phyloP scores from a whole-genome alignment of 2,888 invertebrate genomes.

The Crioceris asparagi region DNA sequence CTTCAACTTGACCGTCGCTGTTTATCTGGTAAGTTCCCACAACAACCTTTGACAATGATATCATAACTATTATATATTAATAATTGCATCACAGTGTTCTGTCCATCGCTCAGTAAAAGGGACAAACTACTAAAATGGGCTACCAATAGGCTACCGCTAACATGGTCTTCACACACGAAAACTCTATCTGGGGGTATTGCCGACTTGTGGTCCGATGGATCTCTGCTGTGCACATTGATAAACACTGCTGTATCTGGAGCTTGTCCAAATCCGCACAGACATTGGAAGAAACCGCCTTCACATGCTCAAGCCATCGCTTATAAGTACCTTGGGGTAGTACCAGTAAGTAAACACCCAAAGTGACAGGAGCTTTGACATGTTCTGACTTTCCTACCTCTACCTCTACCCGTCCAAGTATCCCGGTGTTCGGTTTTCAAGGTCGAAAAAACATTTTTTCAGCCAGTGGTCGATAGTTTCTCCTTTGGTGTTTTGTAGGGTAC shows the following conservation, averaged over 20 bases:
- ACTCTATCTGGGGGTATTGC: conserved; percentile 41
- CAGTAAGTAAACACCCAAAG: conserved; percentile 35
- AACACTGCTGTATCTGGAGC: conserved; percentile 50
- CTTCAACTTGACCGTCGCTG: conserved; percentile 45
- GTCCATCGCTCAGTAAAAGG: conserved; percentile 31
- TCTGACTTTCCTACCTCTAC: no score
- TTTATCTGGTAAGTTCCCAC: conserved; percentile 43
- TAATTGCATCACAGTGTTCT: conserved; percentile 31
- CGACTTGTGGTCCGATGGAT: conserved; percentile 46
- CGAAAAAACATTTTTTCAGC: no score
- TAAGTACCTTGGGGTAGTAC: conserved; percentile 48
- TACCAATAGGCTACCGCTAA: conserved; percentile 24
- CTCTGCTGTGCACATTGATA: conserved; percentile 48
- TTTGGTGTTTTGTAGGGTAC: no score
- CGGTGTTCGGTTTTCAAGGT: no score
- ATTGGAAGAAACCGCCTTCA: conserved; percentile 40
- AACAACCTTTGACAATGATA: no score
- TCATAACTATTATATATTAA: no score
- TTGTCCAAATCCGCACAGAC: conserved; percentile 43
- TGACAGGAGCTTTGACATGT: no score
- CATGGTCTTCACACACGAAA: conserved; percentile 25
- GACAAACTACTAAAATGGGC: conserved; percentile 33
- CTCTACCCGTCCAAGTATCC: no score
- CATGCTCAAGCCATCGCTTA: conserved; percentile 51
- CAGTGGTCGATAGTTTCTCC: no score